Conservation (phyloP, 2,888 invertebrate species). For the Malthinus seriepunctatus region DNA sequence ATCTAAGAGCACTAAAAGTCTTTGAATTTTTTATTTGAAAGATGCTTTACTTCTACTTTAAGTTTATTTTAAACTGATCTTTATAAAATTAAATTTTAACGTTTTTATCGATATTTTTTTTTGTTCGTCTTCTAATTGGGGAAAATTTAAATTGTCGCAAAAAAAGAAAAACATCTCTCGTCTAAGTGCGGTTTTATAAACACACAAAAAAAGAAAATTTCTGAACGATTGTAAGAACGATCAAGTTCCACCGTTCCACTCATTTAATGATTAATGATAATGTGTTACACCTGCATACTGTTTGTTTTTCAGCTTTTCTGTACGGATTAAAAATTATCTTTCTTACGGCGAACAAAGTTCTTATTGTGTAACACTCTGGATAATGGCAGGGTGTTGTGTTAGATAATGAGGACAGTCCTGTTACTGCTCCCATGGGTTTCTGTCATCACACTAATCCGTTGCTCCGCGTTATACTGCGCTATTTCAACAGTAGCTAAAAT, state of each 20-base stretch:
- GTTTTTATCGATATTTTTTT: not conserved
- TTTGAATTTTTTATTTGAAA: constrained; percentile 11
- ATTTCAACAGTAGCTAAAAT: constrained; percentile 8
- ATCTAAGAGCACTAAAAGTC: constrained; percentile 7
- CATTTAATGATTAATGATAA: constrained; percentile 4
- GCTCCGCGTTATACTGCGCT: constrained; percentile 4
- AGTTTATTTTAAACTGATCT: constrained; percentile 1
- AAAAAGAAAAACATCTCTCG: too few relatives aligned
- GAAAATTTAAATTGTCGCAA: not conserved
- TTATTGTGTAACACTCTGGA: constrained; percentile 13
- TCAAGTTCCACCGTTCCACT: not conserved
- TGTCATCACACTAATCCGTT: constrained; percentile 27
- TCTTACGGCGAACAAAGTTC: constrained; percentile 15
- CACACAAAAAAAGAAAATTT: too few relatives aligned
- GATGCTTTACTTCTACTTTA: not conserved
- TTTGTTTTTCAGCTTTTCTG: constrained; percentile 13
- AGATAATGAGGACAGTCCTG: constrained; percentile 32
- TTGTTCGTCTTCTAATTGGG: not conserved
- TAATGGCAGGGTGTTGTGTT: constrained; percentile 12
- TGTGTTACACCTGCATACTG: constrained; percentile 13
- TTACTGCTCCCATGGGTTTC: constrained; percentile 29
- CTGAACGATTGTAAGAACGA: not conserved
- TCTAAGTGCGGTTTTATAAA: too few relatives aligned
- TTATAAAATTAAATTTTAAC: constrained; percentile 1
- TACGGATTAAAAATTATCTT: constrained; percentile 16